Evolutionary conservation across 2,888 invertebrate species (phyloP), one percentile per base, ranked within the genome.

Genomic region (Oscheius myriophilus): DNA sequence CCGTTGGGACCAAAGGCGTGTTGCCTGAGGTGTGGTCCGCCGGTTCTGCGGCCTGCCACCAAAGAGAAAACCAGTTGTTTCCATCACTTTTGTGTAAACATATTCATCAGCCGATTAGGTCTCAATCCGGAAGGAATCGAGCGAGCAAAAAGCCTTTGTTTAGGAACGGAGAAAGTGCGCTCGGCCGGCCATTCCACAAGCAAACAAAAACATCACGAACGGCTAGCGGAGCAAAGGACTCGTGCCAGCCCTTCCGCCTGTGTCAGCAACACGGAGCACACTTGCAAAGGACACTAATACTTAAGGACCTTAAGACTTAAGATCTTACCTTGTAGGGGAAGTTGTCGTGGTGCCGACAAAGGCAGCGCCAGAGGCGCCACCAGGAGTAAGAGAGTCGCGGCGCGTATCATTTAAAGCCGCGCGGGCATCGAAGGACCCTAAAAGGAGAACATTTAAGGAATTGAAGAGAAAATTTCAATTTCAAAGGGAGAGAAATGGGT

Each of bases 281-380:
- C 9, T 33, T 33, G 9, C 33, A 33, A 33, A 33, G 9, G 33
- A 33, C 9, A 33, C 33, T 6, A 9, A 6, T 33, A 33, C 9
- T 9, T 33, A 3, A 33, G 9, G 9, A 3, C 4, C 33, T 33
- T 33, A 3, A 3, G 9, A 33, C 33, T 43, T 18, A 58, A 21
- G 43, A 23, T 49, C 46, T 39, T n/a, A 63, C 63, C 63, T 63
- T 63, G 63, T 52, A 63, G 63, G 51, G 63, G 63, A 63, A 63
- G 63, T 39, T 63, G 63, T 23, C 63, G 52, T 33, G 63, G 63
- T 7, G 54, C 54, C 39, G 51, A 49, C 33, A 63, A 33, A 21
- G 46, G 18, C n/a, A 49, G 46, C 18, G 49, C 61, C 61, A 61
- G 49, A n/a, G 61, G 61, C 61, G n/a, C 61, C 39, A 49, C 33